These are phyloP conservation scores for Parnassius smintheus DNA, from an alignment of 2,888 invertebrate species.

Conservation along the genomic window DNA sequence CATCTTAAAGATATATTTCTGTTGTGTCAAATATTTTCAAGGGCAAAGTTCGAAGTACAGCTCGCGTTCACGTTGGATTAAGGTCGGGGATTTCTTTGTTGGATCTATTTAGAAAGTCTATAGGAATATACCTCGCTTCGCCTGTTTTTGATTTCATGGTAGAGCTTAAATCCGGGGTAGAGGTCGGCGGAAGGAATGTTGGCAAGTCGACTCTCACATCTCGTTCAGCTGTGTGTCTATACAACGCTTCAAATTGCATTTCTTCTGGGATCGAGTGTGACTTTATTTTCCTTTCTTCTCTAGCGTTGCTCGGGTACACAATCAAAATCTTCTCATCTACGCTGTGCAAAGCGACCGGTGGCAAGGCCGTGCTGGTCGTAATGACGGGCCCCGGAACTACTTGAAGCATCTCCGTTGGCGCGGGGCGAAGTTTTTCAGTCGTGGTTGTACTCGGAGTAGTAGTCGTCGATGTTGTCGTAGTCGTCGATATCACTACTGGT, in stretches of 20 bases:
- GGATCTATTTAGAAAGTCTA: conserved; percentile 45
- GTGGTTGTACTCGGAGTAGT: conserved; percentile 45
- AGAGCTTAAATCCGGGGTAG: conserved; percentile 35
- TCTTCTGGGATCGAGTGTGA: conserved; percentile 76
- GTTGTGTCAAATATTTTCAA: conserved; percentile 1
- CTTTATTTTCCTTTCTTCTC: conserved; percentile 73
- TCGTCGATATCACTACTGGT: conserved; percentile 49
- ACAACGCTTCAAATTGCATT: conserved; percentile 74
- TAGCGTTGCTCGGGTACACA: conserved; percentile 74
- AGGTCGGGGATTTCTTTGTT: conserved; percentile 36
- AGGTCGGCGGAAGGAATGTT: conserved; percentile 76
- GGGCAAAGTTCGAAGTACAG: background rate
- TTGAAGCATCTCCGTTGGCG: conserved; percentile 64
- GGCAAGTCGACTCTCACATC: conserved; percentile 79
- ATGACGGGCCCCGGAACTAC: conserved; percentile 59
- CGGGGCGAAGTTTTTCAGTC: conserved; percentile 53
- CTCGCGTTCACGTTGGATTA: conserved; percentile 36
- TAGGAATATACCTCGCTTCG: conserved; percentile 58
- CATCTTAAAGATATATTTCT: conserved; percentile 4
- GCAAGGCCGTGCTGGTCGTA: conserved; percentile 67
- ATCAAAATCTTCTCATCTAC: conserved; percentile 73
- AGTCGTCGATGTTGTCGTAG: conserved; percentile 48
- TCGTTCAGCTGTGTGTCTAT: conserved; percentile 66
- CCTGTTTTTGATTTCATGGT: conserved; percentile 30
- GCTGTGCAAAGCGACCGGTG: conserved; percentile 67